Conservation (phyloP, 2,888 invertebrate genomes). For the Phaonia tiefii region DNA sequence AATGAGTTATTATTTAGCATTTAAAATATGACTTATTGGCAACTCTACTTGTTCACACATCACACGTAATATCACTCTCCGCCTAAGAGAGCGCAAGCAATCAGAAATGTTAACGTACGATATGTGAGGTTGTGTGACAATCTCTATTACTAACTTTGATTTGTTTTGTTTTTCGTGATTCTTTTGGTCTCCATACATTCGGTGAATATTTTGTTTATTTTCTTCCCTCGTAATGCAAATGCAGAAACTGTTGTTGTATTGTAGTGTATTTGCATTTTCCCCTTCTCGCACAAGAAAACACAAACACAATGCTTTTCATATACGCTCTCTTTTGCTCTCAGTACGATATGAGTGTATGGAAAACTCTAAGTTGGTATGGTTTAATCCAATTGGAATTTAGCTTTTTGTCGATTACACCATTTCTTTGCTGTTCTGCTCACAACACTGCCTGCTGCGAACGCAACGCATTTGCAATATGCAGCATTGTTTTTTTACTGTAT, state of each 20-base stretch:
- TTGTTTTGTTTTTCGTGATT: conserved; percentile 38
- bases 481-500: conserved; percentile 54
- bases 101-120: conserved; percentile 2
- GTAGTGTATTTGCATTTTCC: conserved; percentile 62
- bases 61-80: conserved; percentile 23
- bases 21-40: not conserved
- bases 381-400: conserved; percentile 58
- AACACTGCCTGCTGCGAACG: conserved; percentile 10
- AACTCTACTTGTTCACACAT: conserved; percentile 28
- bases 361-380: conserved; percentile 30
- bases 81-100: conserved; percentile 4
- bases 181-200: conserved; percentile 28
- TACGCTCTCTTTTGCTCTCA: conserved; percentile 13
- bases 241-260: conserved; percentile 45
- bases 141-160: conserved; percentile 16
- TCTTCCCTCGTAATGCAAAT: conserved; percentile 50
- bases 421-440: conserved; percentile 5
- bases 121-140: conserved; percentile 34
- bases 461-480: conserved; percentile 63
- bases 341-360: not conserved
- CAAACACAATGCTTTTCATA: too few relatives aligned
- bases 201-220: not conserved
- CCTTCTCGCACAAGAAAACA: not conserved
- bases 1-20: too few relatives aligned
- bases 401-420: conserved; percentile 10